A percentile compares a stretch with the other conserved stretches of the same genome.
Conservation (phyloP, 2,113 vertebrate species). For the Laticauda colubrina region DNA sequence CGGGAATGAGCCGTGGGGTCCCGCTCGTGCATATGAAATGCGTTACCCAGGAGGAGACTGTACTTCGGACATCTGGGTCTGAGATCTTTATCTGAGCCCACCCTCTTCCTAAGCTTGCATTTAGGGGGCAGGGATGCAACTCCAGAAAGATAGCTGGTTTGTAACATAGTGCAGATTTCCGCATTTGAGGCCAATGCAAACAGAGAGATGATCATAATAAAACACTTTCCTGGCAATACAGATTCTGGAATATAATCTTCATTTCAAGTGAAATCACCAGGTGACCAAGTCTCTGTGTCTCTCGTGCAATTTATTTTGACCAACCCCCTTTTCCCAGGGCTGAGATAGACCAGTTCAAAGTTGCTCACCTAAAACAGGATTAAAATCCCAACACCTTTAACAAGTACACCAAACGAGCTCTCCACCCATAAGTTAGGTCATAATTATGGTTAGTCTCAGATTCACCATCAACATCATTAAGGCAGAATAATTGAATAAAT, state of each 20-base stretch:
- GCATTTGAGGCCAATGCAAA: too few relatives aligned
- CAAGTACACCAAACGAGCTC: not conserved
- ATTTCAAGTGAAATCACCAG: not conserved
- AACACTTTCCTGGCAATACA: not conserved
- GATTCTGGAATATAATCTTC: not conserved
- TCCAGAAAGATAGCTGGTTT: not conserved
- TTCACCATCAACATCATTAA: not conserved
- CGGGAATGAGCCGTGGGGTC: conserved; percentile 85
- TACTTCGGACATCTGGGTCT: conserved; percentile 91
- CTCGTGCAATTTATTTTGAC: not conserved
- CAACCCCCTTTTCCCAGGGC: not conserved
- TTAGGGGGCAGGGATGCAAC: not conserved
- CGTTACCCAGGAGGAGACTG: conserved; percentile 90
- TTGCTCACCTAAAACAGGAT: not conserved
- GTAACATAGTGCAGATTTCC: not conserved
- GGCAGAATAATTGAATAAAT: not conserved
- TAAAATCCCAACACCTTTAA: not conserved
- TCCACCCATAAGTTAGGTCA: not conserved
- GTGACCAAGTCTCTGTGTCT: not conserved
- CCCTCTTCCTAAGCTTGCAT: not conserved
- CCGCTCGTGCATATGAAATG: conserved; percentile 85
- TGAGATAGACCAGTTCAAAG: not conserved
- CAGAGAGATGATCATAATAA: not conserved
- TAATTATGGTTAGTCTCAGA: not conserved
- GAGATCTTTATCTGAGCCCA: not conserved